Evolutionary conservation across 2,797 vertebrate genomes (phyloP).

Genomic region (Clarias fuscus): DNA sequence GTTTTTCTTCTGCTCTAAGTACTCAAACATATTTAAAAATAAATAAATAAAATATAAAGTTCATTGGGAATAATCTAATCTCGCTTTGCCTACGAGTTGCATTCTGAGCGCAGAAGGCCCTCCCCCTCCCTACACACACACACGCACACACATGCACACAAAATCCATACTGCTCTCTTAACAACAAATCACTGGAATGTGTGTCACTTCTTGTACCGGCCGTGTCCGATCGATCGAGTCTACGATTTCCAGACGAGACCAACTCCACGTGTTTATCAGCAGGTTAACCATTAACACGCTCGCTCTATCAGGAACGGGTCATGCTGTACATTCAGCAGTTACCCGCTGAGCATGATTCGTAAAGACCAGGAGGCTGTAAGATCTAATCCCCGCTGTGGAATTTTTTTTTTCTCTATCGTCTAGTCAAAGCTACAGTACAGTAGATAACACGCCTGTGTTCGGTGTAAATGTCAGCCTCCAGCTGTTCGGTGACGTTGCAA

Average conservation of each 20-base stretch:
- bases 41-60: neutral
- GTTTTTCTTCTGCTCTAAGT: neutral
- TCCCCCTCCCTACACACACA: too few species aligned
- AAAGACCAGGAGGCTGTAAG: neutral
- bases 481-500: neutral
- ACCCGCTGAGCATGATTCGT: neutral
- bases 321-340: neutral
- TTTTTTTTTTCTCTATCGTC: too few species aligned
- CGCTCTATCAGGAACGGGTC: neutral
- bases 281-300: neutral
- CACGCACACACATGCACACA: too few species aligned
- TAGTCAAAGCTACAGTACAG: neutral
- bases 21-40: neutral
- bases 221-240: neutral
- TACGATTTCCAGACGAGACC: neutral
- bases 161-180: too few species aligned
- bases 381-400: neutral
- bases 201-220: neutral
- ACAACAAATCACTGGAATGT: neutral
- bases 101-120: too few species aligned
- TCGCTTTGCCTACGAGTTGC: neutral
- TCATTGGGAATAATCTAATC: neutral
- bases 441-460: neutral
- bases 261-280: constrained; percentile 6
- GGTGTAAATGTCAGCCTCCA: neutral